Evolutionary conservation across 2,113 vertebrate genomes (phyloP), one percentile per base, ranked within the genome.

Genomic region (Fregetta grallaria): DNA sequence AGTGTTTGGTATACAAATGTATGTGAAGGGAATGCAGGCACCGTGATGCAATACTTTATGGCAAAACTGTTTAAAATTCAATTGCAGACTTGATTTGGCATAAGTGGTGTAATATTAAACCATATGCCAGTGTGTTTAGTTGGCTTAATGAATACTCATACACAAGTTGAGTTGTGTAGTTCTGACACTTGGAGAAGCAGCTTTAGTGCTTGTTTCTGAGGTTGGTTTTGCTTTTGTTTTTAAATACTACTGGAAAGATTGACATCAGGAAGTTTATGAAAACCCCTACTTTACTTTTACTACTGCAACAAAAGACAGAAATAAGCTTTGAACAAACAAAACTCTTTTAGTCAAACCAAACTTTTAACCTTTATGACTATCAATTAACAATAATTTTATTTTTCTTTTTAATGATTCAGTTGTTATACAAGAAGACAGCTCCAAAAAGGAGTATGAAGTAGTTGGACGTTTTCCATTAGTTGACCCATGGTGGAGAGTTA

Each of bases 401-500:
- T 83, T 94, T 77, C 66, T 92, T 93, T 82, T 92, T 61, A 56
- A 79, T 38, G 3, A 73, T 96, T 27, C 91, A 99, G 98, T 98
- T 97, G 10, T 89, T 77, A 97, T 99, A 91, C 76, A 52, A 56
- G 97, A 98, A 63, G 96, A 97, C 6, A 23, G 26, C 25, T 96
- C 97, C 26, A 36, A 49, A 61, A 63, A 96, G 40, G 26, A 63
- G 17, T 97, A 90, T 86, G 30, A 86, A 21, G 98, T 98, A 40
- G 70, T 91, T 38, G 99, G 99, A 86, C 97, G 94, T 44, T 99
- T 99, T 96, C 97, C 98, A 4, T 96, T 99, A 34, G 75, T 44
- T 18, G 98, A 25, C 62, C 95, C 98, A 8, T 99, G 99, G 98
- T 99, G 99, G 99, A 94, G 73, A 76, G 98, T 99, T 83, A 98